These are phyloP conservation scores for Mimumesa dahlbomi DNA, from an alignment of 2,888 invertebrate species.

Conservation along the genomic window DNA sequence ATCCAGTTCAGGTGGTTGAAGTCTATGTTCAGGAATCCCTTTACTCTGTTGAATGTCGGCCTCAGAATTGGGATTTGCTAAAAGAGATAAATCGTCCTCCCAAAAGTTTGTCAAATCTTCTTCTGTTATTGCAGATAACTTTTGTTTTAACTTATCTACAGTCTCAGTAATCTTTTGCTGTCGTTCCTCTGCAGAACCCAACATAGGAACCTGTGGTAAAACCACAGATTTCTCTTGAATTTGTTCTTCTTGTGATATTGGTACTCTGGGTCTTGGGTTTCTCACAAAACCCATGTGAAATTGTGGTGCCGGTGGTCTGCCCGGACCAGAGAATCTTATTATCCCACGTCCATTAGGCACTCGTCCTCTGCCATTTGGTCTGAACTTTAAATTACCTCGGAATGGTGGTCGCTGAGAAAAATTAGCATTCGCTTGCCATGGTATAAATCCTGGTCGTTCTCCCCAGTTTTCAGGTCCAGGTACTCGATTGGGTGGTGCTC, in stretches of 20 bases:
- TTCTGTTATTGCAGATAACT: conserved; percentile 67
- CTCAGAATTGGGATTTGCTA: conserved; percentile 6
- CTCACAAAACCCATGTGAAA: conserved; percentile 15
- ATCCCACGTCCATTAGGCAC: conserved; percentile 33
- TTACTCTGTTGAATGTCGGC: conserved; percentile 37
- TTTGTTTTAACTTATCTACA: conserved; percentile 74
- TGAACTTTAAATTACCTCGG: conserved; percentile 40
- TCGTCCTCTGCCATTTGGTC: conserved; percentile 39
- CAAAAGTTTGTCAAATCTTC: conserved; percentile 69
- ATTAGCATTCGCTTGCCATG: conserved; percentile 52
- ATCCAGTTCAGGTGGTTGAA: conserved; percentile 71
- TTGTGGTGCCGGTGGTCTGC: conserved; percentile 41
- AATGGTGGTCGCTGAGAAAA: conserved; percentile 37
- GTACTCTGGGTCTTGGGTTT: conserved; percentile 6
- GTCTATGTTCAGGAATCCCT: conserved; percentile 66
- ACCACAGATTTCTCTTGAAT: not conserved
- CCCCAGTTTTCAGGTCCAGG: conserved; percentile 44
- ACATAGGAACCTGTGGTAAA: conserved; percentile 54
- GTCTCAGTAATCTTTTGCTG: conserved; percentile 74
- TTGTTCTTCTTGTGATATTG: conserved; percentile 3
- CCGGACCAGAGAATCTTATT: conserved; percentile 53
- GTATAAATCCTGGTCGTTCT: conserved; percentile 32
- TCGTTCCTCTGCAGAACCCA: conserved; percentile 77
- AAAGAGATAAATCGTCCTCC: conserved; percentile 63
- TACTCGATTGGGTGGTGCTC: conserved; percentile 39